Evolutionary conservation across 2,888 invertebrate genomes (phyloP).

Genomic region (Hoplodrina ambigua): DNA sequence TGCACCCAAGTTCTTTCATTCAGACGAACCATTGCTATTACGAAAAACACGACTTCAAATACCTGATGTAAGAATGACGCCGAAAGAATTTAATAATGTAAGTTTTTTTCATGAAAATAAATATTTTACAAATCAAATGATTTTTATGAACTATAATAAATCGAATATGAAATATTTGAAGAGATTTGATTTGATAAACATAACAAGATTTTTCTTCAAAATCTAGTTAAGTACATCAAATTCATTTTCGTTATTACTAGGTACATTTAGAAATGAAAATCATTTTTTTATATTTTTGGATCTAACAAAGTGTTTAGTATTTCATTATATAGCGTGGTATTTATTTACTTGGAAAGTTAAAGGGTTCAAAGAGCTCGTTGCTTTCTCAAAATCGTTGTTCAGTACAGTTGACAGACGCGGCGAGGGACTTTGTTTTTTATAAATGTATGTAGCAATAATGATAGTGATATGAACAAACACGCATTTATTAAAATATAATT

Average conservation of each 20-base stretch:
- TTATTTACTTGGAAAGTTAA: background rate
- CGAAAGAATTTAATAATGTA: background rate
- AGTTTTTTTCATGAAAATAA: background rate
- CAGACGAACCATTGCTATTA: no score
- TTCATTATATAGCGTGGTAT: conserved; percentile 1
- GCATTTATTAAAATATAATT: no score
- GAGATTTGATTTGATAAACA: conserved; percentile 8
- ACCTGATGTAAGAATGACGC: background rate
- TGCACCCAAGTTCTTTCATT: no score
- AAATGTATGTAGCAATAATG: no score
- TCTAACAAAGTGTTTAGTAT: background rate
- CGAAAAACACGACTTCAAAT: background rate
- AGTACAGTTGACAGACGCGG: no score
- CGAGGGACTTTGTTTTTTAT: no score
- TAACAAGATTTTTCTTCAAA: conserved; percentile 4
- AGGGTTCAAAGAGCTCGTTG: background rate
- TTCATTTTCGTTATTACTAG: background rate
- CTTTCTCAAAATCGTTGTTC: background rate
- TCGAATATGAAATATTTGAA: background rate
- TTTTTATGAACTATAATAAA: no score
- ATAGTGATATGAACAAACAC: no score
- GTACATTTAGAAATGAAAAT: conserved; percentile 16
- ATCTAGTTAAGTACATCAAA: conserved; percentile 4
- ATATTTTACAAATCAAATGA: background rate
- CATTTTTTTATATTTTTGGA: background rate